These are phyloP conservation scores for Sebastes umbrosus DNA, from an alignment of 2,797 vertebrate species.

Conservation along the genomic window DNA sequence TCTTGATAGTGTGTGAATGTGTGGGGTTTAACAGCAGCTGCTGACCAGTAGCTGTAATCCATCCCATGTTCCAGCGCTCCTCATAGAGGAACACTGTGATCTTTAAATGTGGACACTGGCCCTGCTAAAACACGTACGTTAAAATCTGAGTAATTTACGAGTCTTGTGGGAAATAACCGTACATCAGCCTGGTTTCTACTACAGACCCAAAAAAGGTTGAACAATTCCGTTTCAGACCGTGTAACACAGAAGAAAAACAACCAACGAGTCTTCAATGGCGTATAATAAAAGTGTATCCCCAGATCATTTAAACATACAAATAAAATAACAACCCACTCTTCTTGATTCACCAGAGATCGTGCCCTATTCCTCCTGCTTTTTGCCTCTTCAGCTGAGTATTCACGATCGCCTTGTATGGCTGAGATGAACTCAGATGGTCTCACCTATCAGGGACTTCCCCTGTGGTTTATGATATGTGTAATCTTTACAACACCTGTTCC, in stretches of 20 bases:
- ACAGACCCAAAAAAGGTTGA: conserved; percentile 17
- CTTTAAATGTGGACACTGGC: conserved; percentile 2
- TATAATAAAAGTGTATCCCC: neutral
- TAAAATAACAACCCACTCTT: neutral
- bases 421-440: neutral
- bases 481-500: conserved; percentile 37
- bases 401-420: neutral
- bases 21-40: conserved; percentile 44
- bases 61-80: conserved; percentile 14
- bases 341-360: neutral
- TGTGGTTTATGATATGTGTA: conserved; percentile 16
- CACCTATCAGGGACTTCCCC: conserved; percentile 16
- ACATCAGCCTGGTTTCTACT: neutral
- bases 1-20: neutral
- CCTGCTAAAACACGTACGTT: neutral
- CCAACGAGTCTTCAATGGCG: neutral
- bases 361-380: neutral
- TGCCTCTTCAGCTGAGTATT: neutral
- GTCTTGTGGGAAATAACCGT: neutral
- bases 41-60: conserved; percentile 58
- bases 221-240: neutral
- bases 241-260: neutral
- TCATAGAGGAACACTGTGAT: conserved; percentile 18
- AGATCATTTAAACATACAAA: neutral
- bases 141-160: conserved; percentile 4